Evolutionary conservation across 2,797 vertebrate genomes (phyloP).

Genomic region (Liparis tanakae): DNA sequence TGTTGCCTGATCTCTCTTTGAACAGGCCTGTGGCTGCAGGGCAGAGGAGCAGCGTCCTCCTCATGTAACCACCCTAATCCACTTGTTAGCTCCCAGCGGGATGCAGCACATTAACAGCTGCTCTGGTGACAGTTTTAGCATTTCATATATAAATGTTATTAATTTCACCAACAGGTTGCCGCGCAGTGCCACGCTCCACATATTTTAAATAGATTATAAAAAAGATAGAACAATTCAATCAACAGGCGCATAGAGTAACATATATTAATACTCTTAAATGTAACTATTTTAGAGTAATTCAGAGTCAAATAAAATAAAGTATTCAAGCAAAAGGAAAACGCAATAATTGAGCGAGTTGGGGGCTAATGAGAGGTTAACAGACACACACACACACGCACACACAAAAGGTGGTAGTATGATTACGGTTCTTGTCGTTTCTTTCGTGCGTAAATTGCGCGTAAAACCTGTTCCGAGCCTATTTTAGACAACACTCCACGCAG

Average conservation of each 20-base stretch:
- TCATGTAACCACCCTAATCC: conserved; percentile 41
- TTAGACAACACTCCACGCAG: not conserved
- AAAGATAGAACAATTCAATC: not conserved
- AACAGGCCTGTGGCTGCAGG: conserved; percentile 18
- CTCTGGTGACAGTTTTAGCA: conserved; percentile 13
- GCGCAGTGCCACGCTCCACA: not conserved
- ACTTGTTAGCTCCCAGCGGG: conserved; percentile 22
- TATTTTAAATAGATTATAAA: not conserved
- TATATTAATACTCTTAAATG: not conserved
- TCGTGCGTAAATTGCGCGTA: conserved; percentile 48
- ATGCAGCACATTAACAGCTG: conserved; percentile 27
- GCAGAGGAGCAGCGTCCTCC: conserved; percentile 18
- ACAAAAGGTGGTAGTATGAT: not conserved
- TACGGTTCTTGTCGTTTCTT: not conserved
- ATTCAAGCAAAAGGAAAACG: not conserved
- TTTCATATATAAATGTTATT: not conserved
- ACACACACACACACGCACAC: not conserved
- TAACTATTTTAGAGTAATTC: not conserved
- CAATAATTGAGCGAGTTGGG: not conserved
- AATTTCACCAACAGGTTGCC: not conserved
- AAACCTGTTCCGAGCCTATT: conserved; percentile 1
- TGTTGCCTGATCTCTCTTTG: conserved; percentile 9
- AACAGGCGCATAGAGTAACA: not conserved
- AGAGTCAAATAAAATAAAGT: not conserved
- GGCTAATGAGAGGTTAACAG: not conserved